phyloP scores from a whole-genome alignment of 2,113 vertebrate genomes.

The Raphicerus campestris region DNA sequence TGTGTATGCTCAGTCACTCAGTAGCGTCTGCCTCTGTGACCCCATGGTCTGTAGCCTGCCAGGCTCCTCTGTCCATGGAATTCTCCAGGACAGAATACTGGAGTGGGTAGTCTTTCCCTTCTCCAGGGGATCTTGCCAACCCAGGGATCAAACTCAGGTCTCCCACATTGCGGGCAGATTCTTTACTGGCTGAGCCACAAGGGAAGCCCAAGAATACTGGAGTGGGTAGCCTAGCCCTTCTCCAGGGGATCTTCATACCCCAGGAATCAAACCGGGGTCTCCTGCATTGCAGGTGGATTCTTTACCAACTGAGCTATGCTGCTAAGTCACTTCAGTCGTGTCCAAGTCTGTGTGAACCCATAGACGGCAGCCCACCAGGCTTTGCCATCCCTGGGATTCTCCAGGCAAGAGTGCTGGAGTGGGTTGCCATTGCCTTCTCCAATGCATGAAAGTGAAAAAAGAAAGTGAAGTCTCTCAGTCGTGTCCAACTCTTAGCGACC shows the following conservation, averaged over 20 bases:
- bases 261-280: neutral
- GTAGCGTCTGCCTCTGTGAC: no score
- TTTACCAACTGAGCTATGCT: neutral
- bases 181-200: neutral
- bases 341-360: no score
- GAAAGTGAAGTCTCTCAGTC: no score
- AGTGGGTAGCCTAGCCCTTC: neutral
- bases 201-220: neutral
- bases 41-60: neutral
- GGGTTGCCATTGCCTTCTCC: no score
- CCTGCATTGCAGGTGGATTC: neutral
- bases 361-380: no score
- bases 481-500: neutral
- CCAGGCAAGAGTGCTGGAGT: no score
- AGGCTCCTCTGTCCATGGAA: neutral
- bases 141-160: neutral
- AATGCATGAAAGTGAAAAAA: no score
- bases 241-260: neutral
- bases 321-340: no score
- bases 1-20: no score
- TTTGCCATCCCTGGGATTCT: no score
- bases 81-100: neutral
- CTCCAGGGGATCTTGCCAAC: neutral
- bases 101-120: neutral
- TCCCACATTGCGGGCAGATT: rapidly evolving